phyloP scores from a whole-genome alignment of 2,888 invertebrate species.

The Trichopoda pennipes region DNA sequence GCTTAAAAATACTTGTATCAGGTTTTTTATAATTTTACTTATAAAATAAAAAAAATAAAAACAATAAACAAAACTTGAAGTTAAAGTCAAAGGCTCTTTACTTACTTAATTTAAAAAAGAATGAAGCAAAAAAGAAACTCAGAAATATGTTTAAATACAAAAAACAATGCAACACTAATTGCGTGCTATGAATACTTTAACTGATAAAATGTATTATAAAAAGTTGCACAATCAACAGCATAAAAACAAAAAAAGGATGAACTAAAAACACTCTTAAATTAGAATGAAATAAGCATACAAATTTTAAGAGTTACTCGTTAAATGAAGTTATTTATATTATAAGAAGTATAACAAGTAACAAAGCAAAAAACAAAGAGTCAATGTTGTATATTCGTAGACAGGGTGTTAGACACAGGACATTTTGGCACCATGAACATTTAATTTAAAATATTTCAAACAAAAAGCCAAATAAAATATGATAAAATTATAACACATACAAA shows the following conservation, averaged over 20 bases:
- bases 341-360: background rate
- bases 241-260: slow-evolving; percentile 14
- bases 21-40: slow-evolving; percentile 9
- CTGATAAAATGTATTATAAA: slow-evolving; percentile 52
- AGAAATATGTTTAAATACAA: background rate
- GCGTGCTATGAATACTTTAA: slow-evolving; percentile 74
- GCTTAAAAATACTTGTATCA: slow-evolving; percentile 13
- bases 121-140: slow-evolving; percentile 3
- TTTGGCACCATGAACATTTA: slow-evolving; percentile 68
- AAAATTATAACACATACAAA: slow-evolving; percentile 1
- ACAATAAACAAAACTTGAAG: slow-evolving; percentile 47
- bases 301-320: slow-evolving; percentile 56
- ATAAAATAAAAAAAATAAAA: background rate
- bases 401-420: slow-evolving; percentile 60
- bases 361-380: background rate
- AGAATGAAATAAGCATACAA: slow-evolving; percentile 28
- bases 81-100: slow-evolving; percentile 65
- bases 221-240: slow-evolving; percentile 40
- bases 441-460: slow-evolving; percentile 64
- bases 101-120: slow-evolving; percentile 57
- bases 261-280: slow-evolving; percentile 40
- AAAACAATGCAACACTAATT: slow-evolving; percentile 78
- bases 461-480: slow-evolving; percentile 46
- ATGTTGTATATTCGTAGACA: slow-evolving; percentile 26
- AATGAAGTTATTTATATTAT: slow-evolving; percentile 66